Percentiles rank a stretch among this genome's conserved stretches.
Conservation (phyloP, 2,888 invertebrate species). For the Megalurothrips usitatus region DNA sequence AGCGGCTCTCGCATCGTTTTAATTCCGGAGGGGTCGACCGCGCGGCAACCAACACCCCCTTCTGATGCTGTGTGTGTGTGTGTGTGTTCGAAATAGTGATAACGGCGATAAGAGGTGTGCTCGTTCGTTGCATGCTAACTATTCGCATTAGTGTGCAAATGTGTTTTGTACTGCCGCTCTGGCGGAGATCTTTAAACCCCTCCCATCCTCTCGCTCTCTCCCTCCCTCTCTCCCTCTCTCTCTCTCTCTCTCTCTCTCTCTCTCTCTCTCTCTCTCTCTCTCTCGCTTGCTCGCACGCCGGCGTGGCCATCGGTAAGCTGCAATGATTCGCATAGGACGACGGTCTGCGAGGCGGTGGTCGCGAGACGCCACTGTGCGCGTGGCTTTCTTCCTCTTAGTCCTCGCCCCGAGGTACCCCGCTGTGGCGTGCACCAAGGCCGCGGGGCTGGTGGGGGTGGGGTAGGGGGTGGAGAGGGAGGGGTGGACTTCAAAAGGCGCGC, state of each 20-base stretch:
- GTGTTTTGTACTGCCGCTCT: not conserved
- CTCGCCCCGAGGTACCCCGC: no score
- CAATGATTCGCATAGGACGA: no score
- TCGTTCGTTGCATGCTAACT: constrained; percentile 22
- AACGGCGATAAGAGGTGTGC: constrained; percentile 22
- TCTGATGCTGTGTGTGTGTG: not conserved
- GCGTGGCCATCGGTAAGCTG: no score
- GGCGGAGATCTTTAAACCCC: not conserved
- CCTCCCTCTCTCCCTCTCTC: not conserved
- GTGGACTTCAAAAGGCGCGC: not conserved
- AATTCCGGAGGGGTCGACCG: not conserved
- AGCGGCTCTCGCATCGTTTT: not conserved
- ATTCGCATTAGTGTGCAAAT: constrained; percentile 26
- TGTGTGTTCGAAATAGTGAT: constrained; percentile 8
- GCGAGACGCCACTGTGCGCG: no score
- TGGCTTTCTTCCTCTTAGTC: no score
- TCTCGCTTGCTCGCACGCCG: not conserved
- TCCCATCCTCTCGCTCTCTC: not conserved
- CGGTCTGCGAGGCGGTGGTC: no score
- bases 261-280: not conserved
- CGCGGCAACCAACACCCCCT: not conserved
- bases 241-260: not conserved
- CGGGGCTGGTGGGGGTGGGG: not conserved
- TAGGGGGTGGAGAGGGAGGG: not conserved
- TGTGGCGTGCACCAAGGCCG: no score